Conservation (phyloP, 1,140 invertebrate species). For the Cydia strobilella region DNA sequence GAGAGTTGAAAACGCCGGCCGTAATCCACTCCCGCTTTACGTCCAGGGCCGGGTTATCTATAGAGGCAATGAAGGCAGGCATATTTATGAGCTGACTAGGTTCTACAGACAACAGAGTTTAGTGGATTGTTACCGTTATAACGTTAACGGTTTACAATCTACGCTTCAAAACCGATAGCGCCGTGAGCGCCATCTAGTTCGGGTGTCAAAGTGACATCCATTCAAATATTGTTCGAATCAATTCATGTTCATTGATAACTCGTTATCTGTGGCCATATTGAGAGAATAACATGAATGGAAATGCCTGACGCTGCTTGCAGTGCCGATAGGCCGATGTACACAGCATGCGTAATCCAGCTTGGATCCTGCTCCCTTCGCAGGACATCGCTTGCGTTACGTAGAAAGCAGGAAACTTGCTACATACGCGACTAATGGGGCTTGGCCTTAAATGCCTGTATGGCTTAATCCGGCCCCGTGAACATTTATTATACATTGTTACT, state of each 20-base stretch:
- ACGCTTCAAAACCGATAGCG: neutral
- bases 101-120: neutral
- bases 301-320: neutral
- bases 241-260: neutral
- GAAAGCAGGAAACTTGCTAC: too few relatives aligned
- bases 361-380: too few relatives aligned
- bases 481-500: slow-evolving; percentile 44
- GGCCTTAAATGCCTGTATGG: neutral
- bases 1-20: slow-evolving; percentile 12
- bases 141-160: neutral
- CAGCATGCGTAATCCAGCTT: too few relatives aligned
- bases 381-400: too few relatives aligned
- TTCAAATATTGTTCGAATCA: neutral
- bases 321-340: neutral
- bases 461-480: slow-evolving; percentile 24
- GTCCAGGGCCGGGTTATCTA: neutral
- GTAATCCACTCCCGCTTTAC: neutral
- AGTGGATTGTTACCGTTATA: neutral
- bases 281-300: neutral
- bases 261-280: neutral
- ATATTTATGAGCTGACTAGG: neutral
- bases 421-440: neutral
- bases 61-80: neutral
- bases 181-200: neutral
- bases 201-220: neutral